A percentile compares a stretch with the other conserved stretches of the same genome.
Evolutionary conservation across 2,797 vertebrate species (phyloP).

Genomic region (Pseudopleuronectes americanus): DNA sequence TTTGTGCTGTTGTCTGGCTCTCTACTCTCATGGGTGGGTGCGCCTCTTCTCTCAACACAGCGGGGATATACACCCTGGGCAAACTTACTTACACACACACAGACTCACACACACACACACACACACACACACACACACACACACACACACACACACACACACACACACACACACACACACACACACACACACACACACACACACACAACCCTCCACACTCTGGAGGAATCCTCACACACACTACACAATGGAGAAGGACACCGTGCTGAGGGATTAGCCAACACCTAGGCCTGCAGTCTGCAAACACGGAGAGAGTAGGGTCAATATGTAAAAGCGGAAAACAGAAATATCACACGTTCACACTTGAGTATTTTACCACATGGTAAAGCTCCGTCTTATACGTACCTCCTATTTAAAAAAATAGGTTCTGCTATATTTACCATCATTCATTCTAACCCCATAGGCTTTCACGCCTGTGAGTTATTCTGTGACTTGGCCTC

Average conservation of each 20-base stretch:
- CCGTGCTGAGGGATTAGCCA: background rate
- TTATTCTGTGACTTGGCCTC: conserved; percentile 43
- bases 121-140: conserved; percentile 5
- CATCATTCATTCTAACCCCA: conserved; percentile 31
- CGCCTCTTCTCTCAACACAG: conserved; percentile 18
- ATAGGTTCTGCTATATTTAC: conserved; percentile 1
- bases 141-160: conserved; percentile 18
- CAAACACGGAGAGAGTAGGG: background rate
- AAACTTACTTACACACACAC: conserved; percentile 14
- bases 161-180: background rate
- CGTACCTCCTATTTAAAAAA: conserved; percentile 33
- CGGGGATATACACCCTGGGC: conserved; percentile 8
- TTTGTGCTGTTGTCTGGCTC: conserved; percentile 44
- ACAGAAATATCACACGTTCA: conserved; percentile 4
- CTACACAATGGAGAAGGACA: conserved; percentile 4
- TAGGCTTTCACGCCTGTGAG: conserved; percentile 46
- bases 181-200: background rate
- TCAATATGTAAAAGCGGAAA: background rate
- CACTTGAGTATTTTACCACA: background rate
- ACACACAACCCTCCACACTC: conserved; percentile 27
- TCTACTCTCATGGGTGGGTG: conserved; percentile 30
- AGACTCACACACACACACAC: background rate
- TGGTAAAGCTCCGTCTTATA: conserved; percentile 11
- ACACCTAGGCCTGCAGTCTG: background rate
- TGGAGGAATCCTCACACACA: conserved; percentile 29